A percentile compares a stretch with the other conserved stretches of the same genome.
Conservation (phyloP, 2,888 invertebrate genomes). For the Micropterix aruncella region DNA sequence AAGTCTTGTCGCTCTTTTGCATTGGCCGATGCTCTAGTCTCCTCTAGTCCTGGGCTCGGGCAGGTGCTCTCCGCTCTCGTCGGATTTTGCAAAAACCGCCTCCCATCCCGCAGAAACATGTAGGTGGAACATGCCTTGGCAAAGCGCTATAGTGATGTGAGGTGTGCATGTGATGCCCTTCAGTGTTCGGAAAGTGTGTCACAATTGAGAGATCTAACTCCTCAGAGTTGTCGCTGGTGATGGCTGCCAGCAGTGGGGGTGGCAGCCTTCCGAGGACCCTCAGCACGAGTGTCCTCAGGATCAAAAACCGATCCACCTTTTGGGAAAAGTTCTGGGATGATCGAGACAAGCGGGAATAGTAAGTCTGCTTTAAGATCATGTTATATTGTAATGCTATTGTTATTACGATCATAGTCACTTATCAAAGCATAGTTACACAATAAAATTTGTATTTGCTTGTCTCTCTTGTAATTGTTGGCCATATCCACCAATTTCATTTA, state of each 20-base stretch:
- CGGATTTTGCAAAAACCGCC: too few species aligned
- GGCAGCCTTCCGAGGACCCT: constrained; percentile 52
- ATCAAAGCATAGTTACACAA: too few species aligned
- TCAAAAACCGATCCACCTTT: constrained; percentile 64
- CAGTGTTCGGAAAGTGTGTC: too few species aligned
- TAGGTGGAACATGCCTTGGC: too few species aligned
- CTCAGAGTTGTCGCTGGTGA: constrained; percentile 22
- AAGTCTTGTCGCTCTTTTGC: too few species aligned
- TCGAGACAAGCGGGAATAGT: constrained; percentile 51
- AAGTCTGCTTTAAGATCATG: constrained; percentile 26
- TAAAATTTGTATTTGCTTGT: too few species aligned
- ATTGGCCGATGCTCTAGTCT: constrained; percentile 2
- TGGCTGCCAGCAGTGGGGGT: constrained; percentile 27
- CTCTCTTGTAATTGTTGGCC: too few species aligned
- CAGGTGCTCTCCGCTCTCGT: not conserved
- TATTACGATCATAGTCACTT: too few species aligned
- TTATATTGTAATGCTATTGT: not conserved
- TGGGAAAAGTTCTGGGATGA: constrained; percentile 77
- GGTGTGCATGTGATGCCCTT: too few species aligned
- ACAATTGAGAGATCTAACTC: not conserved
- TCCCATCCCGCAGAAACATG: too few species aligned
- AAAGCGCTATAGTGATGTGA: too few species aligned
- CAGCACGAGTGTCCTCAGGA: constrained; percentile 67
- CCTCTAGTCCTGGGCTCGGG: not conserved
- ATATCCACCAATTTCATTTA: too few species aligned